These are phyloP conservation scores for Ganaspis sp. DNA, from an alignment of 1,140 invertebrate species.

Conservation along the genomic window DNA sequence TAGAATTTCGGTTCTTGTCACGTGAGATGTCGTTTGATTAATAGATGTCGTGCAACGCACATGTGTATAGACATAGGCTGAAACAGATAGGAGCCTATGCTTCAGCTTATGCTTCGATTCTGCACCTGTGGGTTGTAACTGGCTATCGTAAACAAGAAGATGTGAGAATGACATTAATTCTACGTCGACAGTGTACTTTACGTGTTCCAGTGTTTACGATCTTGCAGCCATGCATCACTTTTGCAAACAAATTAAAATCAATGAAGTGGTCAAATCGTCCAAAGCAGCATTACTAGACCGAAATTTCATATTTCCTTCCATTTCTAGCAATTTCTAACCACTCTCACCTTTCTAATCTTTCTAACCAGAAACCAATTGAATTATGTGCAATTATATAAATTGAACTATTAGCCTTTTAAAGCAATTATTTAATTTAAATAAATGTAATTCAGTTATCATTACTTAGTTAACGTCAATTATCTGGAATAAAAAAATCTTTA, in stretches of 20 bases:
- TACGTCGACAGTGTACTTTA: slow-evolving; percentile 32
- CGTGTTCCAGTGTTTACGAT: slow-evolving; percentile 37
- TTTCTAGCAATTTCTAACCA: not conserved
- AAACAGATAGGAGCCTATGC: slow-evolving; percentile 41
- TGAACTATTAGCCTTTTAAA: no score
- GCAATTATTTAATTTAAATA: no score
- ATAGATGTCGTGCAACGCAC: slow-evolving; percentile 40
- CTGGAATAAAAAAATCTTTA: no score
- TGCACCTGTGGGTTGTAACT: slow-evolving; percentile 42
- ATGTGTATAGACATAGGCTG: slow-evolving; percentile 18
- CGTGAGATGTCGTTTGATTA: slow-evolving; percentile 45
- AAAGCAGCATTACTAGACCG: slow-evolving; percentile 21
- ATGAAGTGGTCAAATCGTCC: slow-evolving; percentile 35
- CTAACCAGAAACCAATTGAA: not conserved
- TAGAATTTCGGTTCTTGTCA: slow-evolving; percentile 49
- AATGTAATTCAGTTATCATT: no score
- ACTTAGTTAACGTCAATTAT: no score
- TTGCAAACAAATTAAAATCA: slow-evolving; percentile 42
- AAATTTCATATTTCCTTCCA: slow-evolving; percentile 4
- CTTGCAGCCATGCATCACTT: slow-evolving; percentile 27
- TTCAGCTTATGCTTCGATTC: slow-evolving; percentile 46
- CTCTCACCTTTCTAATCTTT: no score
- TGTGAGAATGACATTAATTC: slow-evolving; percentile 49
- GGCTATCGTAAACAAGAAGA: slow-evolving; percentile 52
- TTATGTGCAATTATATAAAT: no score